phyloP scores from a whole-genome alignment of 1,140 invertebrate species.

The Saccostrea echinata region DNA sequence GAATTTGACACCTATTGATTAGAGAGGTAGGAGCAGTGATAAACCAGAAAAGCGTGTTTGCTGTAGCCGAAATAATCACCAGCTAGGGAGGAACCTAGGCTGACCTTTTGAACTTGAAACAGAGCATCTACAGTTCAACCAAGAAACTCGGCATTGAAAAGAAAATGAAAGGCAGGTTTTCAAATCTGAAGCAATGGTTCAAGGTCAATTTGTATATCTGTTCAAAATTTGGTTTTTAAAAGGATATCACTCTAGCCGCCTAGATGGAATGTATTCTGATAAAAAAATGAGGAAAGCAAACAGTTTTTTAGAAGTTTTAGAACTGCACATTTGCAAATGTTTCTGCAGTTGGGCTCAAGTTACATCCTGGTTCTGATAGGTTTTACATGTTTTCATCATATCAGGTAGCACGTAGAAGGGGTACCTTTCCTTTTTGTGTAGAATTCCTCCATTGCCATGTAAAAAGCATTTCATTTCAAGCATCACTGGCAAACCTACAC shows the following conservation, averaged over 20 bases:
- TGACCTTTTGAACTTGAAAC: conserved; percentile 26
- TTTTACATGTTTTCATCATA: not conserved
- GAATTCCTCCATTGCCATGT: conserved; percentile 10
- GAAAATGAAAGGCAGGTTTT: not conserved
- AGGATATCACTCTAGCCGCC: conserved; percentile 1
- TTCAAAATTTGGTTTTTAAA: not conserved
- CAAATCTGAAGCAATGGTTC: conserved; percentile 8
- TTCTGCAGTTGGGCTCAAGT: not conserved
- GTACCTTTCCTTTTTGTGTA: not conserved
- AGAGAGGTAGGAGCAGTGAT: not conserved
- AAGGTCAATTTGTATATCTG: conserved; percentile 4
- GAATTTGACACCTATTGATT: conserved; percentile 35
- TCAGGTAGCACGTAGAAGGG: not conserved
- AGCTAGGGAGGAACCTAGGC: not conserved
- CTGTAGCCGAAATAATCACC: not conserved
- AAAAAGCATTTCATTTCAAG: conserved; percentile 20
- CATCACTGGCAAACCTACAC: conserved; percentile 2
- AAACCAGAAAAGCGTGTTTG: not conserved
- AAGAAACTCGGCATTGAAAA: not conserved
- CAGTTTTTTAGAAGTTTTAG: not conserved
- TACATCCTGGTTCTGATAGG: not conserved
- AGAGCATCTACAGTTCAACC: conserved; percentile 11
- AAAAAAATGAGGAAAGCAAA: not conserved
- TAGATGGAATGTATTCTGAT: not conserved
- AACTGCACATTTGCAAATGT: not conserved